Evolutionary conservation across 64 coral and sea anemone genomes (phyloP), one percentile per base, ranked within the genome.

Genomic region (Montipora capricornis): DNA sequence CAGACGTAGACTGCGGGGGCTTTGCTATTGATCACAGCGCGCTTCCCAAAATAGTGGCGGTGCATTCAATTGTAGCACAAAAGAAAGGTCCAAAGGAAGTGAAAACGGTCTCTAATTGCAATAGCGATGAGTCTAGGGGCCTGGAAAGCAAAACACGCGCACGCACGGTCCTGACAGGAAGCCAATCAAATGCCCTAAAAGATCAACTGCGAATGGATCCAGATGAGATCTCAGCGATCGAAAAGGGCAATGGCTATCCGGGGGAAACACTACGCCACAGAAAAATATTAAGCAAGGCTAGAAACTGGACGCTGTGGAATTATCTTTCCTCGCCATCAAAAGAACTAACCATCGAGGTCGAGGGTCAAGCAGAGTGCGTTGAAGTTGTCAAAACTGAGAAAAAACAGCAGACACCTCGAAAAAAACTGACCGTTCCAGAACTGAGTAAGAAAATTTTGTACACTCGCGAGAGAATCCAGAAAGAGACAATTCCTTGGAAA

Each of bases 31-130:
- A 92, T 48, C 81, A 92, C 60, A 62, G 58, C 46, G 44, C 81
- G 16, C 67, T 92, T 4, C 90, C 90, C 26, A 92, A 73, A 67
- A 85, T 92, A 24, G 81, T 92, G 68, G 90, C 90, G 20, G 90
- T 92, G 14, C 90, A 92, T 92, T 83, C 90, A 5, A 74, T 92
- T 85, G 73, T 85, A n/a, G 45, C n/a, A 50, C 17, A 48, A 70
- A 59, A 86, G 17, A 19, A 86, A 10, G 47, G 8, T 2, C 6
- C 17, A 8, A 16, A 9, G 15, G 19, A 71, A 86, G 15, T 3
- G 5, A 19, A 47, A 0, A 1, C 20, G 46, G 47, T 86, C 8
- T 73, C 82, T 11, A 29, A 6, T 8, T 19, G 20, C 1, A 11
- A 71, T 14, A 71, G 66, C 46, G 66, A 73, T 4, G 48, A 73